These are phyloP conservation scores for Trisateles emortualis DNA, from an alignment of 2,888 invertebrate species.

Conservation along the genomic window DNA sequence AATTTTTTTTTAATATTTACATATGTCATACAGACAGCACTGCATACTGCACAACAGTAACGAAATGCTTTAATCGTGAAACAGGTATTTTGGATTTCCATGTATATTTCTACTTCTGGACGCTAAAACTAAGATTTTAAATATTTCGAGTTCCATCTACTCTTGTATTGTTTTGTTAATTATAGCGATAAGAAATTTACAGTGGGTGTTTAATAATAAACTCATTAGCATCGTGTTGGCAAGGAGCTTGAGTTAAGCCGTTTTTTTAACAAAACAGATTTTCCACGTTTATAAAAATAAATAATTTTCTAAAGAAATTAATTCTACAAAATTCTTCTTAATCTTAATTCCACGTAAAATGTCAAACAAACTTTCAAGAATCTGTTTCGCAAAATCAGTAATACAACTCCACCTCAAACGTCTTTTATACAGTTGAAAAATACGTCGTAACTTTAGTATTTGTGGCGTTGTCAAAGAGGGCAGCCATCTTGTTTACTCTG, in stretches of 20 bases:
- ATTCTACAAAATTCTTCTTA: no score
- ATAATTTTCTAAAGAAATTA: no score
- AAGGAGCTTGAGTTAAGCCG: conserved; percentile 32
- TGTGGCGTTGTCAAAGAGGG: conserved; percentile 20
- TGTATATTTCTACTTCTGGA: conserved; percentile 75
- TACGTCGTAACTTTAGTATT: conserved; percentile 27
- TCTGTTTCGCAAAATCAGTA: neutral
- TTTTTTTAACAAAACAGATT: neutral
- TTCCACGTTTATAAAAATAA: neutral
- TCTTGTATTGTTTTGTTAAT: conserved; percentile 56
- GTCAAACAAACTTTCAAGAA: neutral
- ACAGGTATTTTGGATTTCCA: conserved; percentile 84
- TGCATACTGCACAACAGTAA: conserved; percentile 77
- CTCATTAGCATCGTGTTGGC: conserved; percentile 38
- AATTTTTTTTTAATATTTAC: conserved; percentile 34
- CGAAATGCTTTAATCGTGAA: conserved; percentile 83
- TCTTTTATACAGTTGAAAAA: conserved; percentile 10
- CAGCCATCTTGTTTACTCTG: conserved; percentile 37
- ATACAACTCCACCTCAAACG: neutral
- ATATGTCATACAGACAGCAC: conserved; percentile 54
- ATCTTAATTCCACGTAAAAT: neutral
- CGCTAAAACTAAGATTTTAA: conserved; percentile 67
- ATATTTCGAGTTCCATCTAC: conserved; percentile 55
- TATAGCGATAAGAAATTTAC: conserved; percentile 45
- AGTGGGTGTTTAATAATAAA: conserved; percentile 20